Percentiles rank a stretch among this genome's conserved stretches.
These are phyloP conservation scores for Cheilosia variabilis DNA, from an alignment of 2,888 invertebrate genomes.

Conservation along the genomic window DNA sequence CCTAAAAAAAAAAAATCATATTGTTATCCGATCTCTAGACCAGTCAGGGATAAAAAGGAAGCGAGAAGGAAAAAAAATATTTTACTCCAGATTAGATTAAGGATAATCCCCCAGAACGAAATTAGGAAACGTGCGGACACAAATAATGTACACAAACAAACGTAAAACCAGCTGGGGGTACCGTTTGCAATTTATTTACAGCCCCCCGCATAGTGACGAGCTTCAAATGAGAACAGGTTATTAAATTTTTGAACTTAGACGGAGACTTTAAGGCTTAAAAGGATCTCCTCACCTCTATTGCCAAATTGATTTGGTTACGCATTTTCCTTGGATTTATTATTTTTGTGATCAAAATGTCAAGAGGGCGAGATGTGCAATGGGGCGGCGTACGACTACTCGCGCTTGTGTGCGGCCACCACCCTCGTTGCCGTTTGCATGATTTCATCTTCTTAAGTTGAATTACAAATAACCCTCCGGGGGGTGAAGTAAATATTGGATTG, in stretches of 20 bases:
- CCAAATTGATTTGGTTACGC: conserved; percentile 73
- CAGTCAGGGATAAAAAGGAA: conserved; percentile 50
- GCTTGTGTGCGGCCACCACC: neutral
- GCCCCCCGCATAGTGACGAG: neutral
- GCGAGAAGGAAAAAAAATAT: conserved; percentile 33
- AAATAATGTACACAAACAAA: conserved; percentile 51
- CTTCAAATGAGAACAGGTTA: conserved; percentile 49
- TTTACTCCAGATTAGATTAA: conserved; percentile 70
- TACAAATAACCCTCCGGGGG: conserved; percentile 72
- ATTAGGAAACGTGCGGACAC: conserved; percentile 65
- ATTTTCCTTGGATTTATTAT: conserved; percentile 40
- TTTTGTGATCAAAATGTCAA: conserved; percentile 39
- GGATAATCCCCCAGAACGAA: conserved; percentile 69
- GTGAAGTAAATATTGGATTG: conserved; percentile 69
- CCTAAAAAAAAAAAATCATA: conserved; percentile 17
- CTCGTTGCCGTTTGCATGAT: conserved; percentile 60
- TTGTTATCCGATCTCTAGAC: conserved; percentile 33
- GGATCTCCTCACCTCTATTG: conserved; percentile 47
- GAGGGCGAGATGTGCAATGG: conserved; percentile 45
- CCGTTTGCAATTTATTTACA: conserved; percentile 13
- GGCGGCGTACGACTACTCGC: neutral
- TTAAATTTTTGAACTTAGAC: conserved; percentile 51
- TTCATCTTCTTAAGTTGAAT: conserved; percentile 73
- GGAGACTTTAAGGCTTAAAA: conserved; percentile 39
- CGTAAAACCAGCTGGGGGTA: conserved; percentile 16